Conservation (phyloP, 2,797 vertebrate genomes). For the Anabacerthia variegaticeps region DNA sequence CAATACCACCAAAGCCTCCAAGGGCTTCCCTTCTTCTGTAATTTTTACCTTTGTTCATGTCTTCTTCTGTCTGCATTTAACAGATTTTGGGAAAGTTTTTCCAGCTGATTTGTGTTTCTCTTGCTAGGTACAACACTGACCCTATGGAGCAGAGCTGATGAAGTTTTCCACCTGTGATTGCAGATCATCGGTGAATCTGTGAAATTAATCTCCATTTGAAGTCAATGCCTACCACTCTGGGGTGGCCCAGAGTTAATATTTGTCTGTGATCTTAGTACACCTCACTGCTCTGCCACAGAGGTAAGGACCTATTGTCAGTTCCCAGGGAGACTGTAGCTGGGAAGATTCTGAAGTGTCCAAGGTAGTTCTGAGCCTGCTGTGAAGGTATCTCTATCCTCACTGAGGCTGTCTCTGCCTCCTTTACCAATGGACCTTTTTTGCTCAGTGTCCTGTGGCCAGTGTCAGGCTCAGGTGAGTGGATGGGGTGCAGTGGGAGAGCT, state of each 20-base stretch:
- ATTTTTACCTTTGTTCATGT: neutral
- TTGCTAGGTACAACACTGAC: neutral
- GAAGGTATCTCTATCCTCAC: neutral
- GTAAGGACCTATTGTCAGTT: neutral
- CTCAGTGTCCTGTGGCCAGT: neutral
- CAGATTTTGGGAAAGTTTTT: neutral
- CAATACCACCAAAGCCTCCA: neutral
- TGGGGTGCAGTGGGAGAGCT: neutral
- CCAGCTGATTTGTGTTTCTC: neutral
- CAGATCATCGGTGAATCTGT: neutral
- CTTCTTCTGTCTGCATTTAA: neutral
- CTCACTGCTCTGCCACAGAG: neutral
- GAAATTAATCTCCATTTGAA: neutral
- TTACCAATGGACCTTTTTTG: neutral
- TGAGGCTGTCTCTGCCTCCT: neutral
- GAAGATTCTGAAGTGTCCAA: neutral
- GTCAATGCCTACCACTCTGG: neutral
- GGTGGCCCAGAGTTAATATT: neutral
- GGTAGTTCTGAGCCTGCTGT: neutral
- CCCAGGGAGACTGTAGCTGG: neutral
- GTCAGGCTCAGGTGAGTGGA: neutral
- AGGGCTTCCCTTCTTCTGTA: neutral
- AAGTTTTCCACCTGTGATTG: neutral
- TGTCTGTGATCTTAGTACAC: fast-evolving
- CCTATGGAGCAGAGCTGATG: neutral